A percentile compares a stretch with the other conserved stretches of the same genome.
Conservation (phyloP, 2,888 invertebrate species). For the Leucophora obtusa region DNA sequence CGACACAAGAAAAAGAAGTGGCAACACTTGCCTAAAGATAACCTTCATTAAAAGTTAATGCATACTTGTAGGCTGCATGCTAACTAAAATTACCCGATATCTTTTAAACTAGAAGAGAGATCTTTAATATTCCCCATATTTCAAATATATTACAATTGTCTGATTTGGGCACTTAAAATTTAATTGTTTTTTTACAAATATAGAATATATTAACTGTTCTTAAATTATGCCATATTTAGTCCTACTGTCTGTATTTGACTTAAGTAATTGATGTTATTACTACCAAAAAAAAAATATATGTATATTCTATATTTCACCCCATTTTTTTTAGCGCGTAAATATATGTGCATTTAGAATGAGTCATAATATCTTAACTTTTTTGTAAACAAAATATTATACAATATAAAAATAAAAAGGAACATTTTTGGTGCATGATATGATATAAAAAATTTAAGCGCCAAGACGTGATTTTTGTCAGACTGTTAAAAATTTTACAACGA, state of each 20-base stretch:
- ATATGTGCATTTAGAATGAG: background rate
- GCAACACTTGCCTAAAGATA: no score
- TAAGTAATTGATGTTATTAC: background rate
- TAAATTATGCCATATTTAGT: background rate
- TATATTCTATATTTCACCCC: background rate
- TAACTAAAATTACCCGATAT: no score
- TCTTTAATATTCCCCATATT: no score
- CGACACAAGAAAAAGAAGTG: no score
- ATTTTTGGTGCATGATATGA: slow-evolving; percentile 7
- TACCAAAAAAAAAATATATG: background rate
- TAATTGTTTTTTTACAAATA: no score
- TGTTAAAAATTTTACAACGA: slow-evolving; percentile 6
- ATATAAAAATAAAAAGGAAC: slow-evolving; percentile 2
- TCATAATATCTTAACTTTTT: background rate
- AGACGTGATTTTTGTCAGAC: slow-evolving; percentile 30
- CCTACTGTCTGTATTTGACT: background rate
- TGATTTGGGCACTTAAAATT: no score
- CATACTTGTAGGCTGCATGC: no score
- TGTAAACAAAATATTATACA: background rate
- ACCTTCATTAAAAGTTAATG: no score
- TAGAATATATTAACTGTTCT: background rate
- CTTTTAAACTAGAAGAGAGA: no score
- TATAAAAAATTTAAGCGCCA: slow-evolving; percentile 38
- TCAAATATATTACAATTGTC: no score
- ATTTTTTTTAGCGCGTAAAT: background rate